Evolutionary conservation across 2,113 vertebrate genomes (phyloP).

Genomic region (Petaurus breviceps): DNA sequence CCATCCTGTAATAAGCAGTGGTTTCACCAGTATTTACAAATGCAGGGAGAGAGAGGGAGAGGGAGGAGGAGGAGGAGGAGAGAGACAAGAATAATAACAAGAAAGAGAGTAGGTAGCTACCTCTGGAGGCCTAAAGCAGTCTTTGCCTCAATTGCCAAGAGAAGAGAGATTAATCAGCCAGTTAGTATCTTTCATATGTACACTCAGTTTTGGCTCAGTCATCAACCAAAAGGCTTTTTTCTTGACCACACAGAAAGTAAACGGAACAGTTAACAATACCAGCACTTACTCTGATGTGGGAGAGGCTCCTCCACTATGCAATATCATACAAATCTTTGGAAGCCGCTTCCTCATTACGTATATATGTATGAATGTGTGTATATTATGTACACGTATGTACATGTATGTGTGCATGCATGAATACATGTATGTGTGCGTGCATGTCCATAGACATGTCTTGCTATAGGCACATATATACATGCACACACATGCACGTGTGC

Average conservation of each 20-base stretch:
- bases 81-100: neutral
- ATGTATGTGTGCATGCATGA: too few species aligned
- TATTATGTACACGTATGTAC: too few species aligned
- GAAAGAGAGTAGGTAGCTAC: neutral
- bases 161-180: neutral
- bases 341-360: neutral
- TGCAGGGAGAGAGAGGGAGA: neutral
- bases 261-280: neutral
- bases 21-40: slow-evolving; percentile 13
- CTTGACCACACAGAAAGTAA: neutral
- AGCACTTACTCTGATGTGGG: neutral
- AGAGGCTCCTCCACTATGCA: neutral
- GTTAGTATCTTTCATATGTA: neutral
- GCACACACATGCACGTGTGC: neutral
- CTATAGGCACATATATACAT: too few species aligned
- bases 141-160: neutral
- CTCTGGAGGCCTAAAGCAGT: too few species aligned
- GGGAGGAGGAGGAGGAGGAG: too few species aligned
- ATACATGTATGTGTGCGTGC: too few species aligned
- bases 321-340: neutral
- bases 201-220: neutral
- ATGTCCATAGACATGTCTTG: too few species aligned
- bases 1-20: neutral
- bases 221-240: neutral
- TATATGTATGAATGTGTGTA: too few species aligned